These are phyloP conservation scores for Argynnis bischoffii DNA, from an alignment of 2,888 invertebrate species.

Conservation along the genomic window DNA sequence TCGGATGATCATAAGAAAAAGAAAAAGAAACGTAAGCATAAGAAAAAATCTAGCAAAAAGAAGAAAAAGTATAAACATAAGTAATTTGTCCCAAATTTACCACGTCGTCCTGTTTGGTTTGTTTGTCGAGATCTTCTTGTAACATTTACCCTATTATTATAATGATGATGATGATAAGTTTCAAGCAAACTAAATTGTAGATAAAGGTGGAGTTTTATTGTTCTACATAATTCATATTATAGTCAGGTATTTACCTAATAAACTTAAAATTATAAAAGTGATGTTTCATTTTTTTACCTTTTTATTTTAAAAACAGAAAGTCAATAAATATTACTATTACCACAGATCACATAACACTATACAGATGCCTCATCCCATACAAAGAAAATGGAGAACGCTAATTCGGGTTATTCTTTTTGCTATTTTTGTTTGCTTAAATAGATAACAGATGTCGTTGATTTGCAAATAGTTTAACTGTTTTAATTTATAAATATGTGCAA, in stretches of 20 bases:
- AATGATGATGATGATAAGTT: constrained; percentile 25
- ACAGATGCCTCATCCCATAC: too few species aligned
- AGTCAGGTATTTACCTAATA: constrained; percentile 39
- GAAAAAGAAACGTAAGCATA: constrained; percentile 86
- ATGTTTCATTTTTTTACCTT: constrained; percentile 3
- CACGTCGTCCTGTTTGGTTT: constrained; percentile 34
- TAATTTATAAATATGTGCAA: too few species aligned
- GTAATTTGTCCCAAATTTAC: constrained; percentile 46
- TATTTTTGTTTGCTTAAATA: too few species aligned
- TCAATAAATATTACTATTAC: too few species aligned
- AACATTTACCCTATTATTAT: constrained; percentile 41
- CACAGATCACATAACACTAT: too few species aligned
- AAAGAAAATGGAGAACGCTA: too few species aligned
- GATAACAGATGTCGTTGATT: too few species aligned
- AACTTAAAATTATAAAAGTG: constrained; percentile 30
- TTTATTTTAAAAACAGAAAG: too few species aligned
- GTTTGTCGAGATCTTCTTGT: constrained; percentile 38
- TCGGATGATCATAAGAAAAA: constrained; percentile 86
- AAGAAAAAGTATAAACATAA: constrained; percentile 86
- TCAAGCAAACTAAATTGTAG: constrained; percentile 33
- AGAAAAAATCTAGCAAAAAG: constrained; percentile 87
- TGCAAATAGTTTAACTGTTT: too few species aligned
- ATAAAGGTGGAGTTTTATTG: constrained; percentile 40
- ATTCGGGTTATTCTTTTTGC: too few species aligned
- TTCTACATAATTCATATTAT: constrained; percentile 41